phyloP scores from a whole-genome alignment of 2,797 vertebrate genomes.

The Fratercula arctica region DNA sequence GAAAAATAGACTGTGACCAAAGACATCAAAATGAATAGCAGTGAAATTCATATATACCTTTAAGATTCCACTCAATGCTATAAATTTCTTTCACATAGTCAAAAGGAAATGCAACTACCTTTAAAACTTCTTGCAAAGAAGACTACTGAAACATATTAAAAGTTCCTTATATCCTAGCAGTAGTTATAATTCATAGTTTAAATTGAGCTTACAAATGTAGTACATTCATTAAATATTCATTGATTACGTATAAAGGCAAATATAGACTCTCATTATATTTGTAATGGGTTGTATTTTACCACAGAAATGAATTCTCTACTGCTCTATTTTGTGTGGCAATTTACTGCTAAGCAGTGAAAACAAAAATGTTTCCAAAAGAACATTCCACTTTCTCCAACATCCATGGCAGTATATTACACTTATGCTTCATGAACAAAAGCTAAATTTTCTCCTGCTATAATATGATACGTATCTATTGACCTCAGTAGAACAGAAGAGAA shows the following conservation, averaged over 20 bases:
- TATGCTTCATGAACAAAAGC: neutral
- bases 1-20: neutral
- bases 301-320: neutral
- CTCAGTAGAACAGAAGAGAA: neutral
- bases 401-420: neutral
- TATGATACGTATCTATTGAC: neutral
- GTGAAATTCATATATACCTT: neutral
- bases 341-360: neutral
- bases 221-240: neutral
- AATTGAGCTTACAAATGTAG: neutral
- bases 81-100: neutral
- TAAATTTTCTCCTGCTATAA: neutral
- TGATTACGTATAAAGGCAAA: neutral
- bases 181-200: neutral
- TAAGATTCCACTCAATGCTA: neutral
- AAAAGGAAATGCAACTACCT: neutral
- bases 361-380: neutral
- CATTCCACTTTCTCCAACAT: neutral
- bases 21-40: neutral
- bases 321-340: neutral
- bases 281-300: neutral
- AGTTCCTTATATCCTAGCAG: neutral
- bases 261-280: neutral
- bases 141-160: neutral
- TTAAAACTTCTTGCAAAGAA: neutral